phyloP scores from a whole-genome alignment of 1,140 invertebrate species.

The Euschistus heros region DNA sequence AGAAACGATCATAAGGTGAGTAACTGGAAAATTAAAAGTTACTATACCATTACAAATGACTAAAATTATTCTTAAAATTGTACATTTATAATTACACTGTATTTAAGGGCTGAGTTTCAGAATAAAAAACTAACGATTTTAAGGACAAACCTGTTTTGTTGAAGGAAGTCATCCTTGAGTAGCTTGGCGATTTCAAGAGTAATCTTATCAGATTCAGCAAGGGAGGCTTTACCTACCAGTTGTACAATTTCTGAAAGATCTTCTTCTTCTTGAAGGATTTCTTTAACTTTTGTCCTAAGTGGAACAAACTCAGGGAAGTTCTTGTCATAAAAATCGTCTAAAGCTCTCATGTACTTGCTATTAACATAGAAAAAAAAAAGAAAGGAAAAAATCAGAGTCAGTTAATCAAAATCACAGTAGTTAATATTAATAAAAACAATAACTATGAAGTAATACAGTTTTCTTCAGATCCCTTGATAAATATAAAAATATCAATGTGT shows the following conservation, averaged over 20 bases:
- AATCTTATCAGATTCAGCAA: slow-evolving; percentile 98
- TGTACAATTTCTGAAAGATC: slow-evolving; percentile 99
- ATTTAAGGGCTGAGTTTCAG: too few relatives aligned
- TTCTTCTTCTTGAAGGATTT: slow-evolving; percentile 98
- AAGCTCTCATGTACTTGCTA: slow-evolving; percentile 94
- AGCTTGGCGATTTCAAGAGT: slow-evolving; percentile 97
- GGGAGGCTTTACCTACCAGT: slow-evolving; percentile 95
- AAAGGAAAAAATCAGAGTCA: slow-evolving; percentile 16
- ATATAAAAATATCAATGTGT: too few relatives aligned
- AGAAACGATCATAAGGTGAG: slow-evolving; percentile 93
- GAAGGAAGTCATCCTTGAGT: slow-evolving; percentile 98
- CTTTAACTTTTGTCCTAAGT: slow-evolving; percentile 83
- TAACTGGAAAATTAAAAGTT: slow-evolving; percentile 55
- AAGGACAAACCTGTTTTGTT: slow-evolving; percentile 76
- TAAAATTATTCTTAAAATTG: too few relatives aligned
- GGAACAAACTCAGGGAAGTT: slow-evolving; percentile 98
- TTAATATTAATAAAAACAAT: too few relatives aligned
- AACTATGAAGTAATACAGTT: too few relatives aligned
- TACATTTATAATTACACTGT: too few relatives aligned
- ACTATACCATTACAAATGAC: too few relatives aligned
- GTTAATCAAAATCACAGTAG: too few relatives aligned
- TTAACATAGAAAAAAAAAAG: slow-evolving; percentile 34
- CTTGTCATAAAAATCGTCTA: slow-evolving; percentile 99
- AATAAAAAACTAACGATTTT: background rate
- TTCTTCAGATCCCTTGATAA: too few relatives aligned